Base-by-base conservation (phyloP, 2,797 vertebrate genomes). In the Channallabes apus region DNA sequence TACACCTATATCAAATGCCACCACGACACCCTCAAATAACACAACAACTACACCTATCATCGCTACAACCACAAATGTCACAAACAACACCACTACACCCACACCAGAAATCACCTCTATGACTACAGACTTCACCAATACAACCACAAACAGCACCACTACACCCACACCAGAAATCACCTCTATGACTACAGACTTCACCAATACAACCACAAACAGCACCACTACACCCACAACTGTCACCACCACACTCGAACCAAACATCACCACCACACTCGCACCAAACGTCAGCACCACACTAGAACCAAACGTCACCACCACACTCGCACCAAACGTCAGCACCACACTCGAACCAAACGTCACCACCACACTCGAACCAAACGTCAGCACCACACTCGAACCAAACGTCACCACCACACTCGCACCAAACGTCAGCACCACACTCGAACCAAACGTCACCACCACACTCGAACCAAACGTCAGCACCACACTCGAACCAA, bases 1-100 rank as follows among this genome's bases (percentile, higher is more conserved):
- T 4, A 18, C 12, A 3, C 46, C 83, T 15, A 78, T 82, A 32
- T 1, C 29, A 41, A 29, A 12, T 1, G 2, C 11, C 20, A 86
- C 35, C 7, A 68, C 65, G n/a, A 59, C 73, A 86, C 5, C 62
- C 32, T 41, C 75, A 35, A 35, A 84, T 32, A 29, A 35, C 22
- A 88, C 85, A 0, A 88, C 85, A 0, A 51, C 12, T 59, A 82
- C 88, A 67, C 80, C 24, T 77, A 35, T 59, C 22, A 88, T 83
- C 1, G 41, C 9, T 64, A 82, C 88, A 67, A 76, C 24, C 75
- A 71, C 14, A 68, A 38, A 22, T 18, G 32, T 72, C 35, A 77
- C 20, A 89, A 0, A 75, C 72, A 3, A 84, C 89, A 67, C 4
- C 65, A 82, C 46, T 6, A 85, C n/a, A 7, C 3, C 69, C 54